Evolutionary conservation across 2,113 vertebrate genomes (phyloP).

Genomic region (Capreolus pygargus): DNA sequence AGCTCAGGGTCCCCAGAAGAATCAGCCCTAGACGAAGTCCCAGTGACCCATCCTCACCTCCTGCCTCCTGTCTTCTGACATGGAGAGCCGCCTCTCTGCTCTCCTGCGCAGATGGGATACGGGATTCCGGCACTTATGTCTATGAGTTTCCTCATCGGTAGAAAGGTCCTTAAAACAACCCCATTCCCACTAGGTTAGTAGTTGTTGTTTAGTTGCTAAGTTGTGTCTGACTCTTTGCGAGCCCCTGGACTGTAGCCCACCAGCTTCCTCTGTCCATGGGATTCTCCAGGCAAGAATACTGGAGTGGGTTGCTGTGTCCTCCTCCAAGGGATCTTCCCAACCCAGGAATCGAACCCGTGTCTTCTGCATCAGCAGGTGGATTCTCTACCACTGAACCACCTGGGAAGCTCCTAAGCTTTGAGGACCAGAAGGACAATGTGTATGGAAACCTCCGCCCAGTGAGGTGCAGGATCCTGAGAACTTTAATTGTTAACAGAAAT

Average conservation of each 20-base stretch:
- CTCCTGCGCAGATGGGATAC: background rate
- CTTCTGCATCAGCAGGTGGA: background rate
- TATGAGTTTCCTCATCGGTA: background rate
- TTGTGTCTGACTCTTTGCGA: background rate
- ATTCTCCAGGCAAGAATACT: background rate
- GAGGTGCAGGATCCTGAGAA: background rate
- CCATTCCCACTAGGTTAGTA: background rate
- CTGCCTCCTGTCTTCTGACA: background rate
- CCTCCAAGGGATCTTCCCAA: background rate
- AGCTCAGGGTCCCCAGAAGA: background rate
- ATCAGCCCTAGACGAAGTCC: background rate
- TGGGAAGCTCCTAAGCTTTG: background rate
- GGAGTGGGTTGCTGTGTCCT: background rate
- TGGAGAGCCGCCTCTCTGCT: background rate
- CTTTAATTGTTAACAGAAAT: background rate
- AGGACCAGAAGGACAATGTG: background rate
- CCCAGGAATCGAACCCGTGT: background rate
- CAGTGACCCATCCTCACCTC: fast-evolving
- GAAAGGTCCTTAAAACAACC: background rate
- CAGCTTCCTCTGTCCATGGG: background rate
- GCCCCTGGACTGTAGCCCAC: fast-evolving
- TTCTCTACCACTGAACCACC: background rate
- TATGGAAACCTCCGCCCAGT: fast-evolving
- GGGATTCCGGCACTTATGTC: background rate
- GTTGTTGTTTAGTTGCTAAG: background rate